Evolutionary conservation across 2,113 vertebrate species (phyloP), one percentile per base, ranked within the genome.

Genomic region (Megaleporinus macrocephalus): DNA sequence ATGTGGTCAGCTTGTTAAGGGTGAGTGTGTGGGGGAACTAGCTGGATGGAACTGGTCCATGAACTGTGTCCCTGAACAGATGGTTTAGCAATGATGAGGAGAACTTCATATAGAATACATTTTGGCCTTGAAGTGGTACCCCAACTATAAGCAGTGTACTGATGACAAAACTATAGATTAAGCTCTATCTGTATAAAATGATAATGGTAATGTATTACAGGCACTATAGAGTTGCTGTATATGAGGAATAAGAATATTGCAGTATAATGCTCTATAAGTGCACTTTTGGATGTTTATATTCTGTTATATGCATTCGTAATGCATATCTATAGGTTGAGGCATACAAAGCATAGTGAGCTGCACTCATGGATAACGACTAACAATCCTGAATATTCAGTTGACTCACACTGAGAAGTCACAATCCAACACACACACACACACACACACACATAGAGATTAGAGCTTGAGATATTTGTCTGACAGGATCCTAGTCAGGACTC

Each of bases 311-410:
- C 36, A 47, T 77, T 51, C 29, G 61, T 77, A 30, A 61, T 26
- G 57, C 57, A 61, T 26, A 22, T 22, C 53, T 55, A 22, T 55
- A 7, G 30, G 9, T 22, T 13, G 20, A 68, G 30, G 65, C 36
- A 44, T 16, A 44, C 24, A 59, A 76, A 61, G 27, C 41, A 29
- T 22, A 59, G 18, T 29, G 36, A 59, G 78, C 41, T 9, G 41
- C 66, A 71, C 33, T 61, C 24, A 13, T 59, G 24, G 51, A n/a
- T 41, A 61, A 79, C 22, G 22, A 22, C 26, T 70, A n/a, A 79
- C 77, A 70, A 55, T 69, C 30, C 30, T 71, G 78, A 36, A 53
- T 72, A 80, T 44, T 70, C 36, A 70, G 33, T 16, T 20, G 30
- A 36, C 7, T 15, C 63, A 66, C 27, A 33, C 4, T 16, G 30